Evolutionary conservation across 2,888 invertebrate species (phyloP).

Genomic region (Ectemnius lituratus): DNA sequence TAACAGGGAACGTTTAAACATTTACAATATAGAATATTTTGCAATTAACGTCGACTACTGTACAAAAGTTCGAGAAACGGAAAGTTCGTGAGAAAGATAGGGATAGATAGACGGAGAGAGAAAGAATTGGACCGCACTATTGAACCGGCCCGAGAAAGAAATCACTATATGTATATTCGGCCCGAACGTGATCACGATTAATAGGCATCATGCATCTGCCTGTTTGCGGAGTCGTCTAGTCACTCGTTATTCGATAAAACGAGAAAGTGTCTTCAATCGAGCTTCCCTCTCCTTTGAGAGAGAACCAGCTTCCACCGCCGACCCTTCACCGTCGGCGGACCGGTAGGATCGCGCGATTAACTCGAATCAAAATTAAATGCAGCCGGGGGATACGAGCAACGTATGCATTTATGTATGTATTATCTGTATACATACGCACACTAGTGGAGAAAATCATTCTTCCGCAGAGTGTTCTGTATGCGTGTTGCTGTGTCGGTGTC

Average conservation of each 20-base stretch:
- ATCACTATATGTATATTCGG: constrained; percentile 13
- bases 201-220: neutral
- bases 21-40: constrained; percentile 53
- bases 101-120: neutral
- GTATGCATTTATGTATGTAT: constrained; percentile 35
- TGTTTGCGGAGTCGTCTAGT: neutral
- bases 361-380: constrained; percentile 65
- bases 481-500: constrained; percentile 31
- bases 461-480: constrained; percentile 59
- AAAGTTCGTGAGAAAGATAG: constrained; percentile 21
- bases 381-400: constrained; percentile 61
- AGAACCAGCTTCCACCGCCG: constrained; percentile 26
- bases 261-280: constrained; percentile 47
- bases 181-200: constrained; percentile 18
- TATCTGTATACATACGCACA: constrained; percentile 18
- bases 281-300: constrained; percentile 21
- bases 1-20: constrained; percentile 55
- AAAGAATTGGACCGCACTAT: neutral
- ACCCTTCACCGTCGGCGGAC: neutral
- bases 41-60: constrained; percentile 50
- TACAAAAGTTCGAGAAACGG: constrained; percentile 34
- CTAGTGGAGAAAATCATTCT: constrained; percentile 53
- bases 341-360: constrained; percentile 30
- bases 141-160: constrained; percentile 22
- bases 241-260: constrained; percentile 39